Evolutionary conservation across 1,140 invertebrate genomes (phyloP).

Genomic region (Probaryconus sp.): DNA sequence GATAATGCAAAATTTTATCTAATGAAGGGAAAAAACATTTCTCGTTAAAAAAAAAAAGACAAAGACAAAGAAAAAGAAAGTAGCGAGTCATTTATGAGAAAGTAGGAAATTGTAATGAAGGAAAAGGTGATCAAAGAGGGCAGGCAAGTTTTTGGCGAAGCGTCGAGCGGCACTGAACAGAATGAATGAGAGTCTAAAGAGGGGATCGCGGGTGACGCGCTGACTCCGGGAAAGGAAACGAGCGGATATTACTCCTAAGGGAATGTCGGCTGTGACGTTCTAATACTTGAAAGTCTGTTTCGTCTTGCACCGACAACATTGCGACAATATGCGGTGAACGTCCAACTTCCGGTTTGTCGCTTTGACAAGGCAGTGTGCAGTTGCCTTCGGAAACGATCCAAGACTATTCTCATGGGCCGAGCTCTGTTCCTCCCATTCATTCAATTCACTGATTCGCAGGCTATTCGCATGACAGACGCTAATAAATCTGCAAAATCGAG

Average conservation of each 20-base stretch:
- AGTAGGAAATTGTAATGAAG: conserved; percentile 4
- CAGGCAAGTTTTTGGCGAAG: background rate
- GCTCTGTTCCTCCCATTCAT: conserved; percentile 19
- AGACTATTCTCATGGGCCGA: conserved; percentile 39
- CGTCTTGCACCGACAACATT: conserved; percentile 16
- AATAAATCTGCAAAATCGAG: conserved; percentile 33
- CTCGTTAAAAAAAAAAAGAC: background rate
- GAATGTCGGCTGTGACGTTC: conserved; percentile 31
- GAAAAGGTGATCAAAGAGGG: conserved; percentile 3
- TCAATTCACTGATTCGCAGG: conserved; percentile 28
- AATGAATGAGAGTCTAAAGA: conserved; percentile 30
- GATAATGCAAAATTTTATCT: conserved; percentile 9
- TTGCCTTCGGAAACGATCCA: conserved; percentile 37
- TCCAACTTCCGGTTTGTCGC: conserved; percentile 43
- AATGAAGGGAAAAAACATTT: conserved; percentile 21
- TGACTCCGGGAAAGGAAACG: conserved; percentile 28
- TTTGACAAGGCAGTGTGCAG: conserved; percentile 25
- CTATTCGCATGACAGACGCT: conserved; percentile 21
- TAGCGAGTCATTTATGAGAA: background rate
- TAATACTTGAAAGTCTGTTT: conserved; percentile 48
- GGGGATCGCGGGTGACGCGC: conserved; percentile 10
- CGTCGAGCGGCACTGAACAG: background rate
- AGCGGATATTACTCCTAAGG: conserved; percentile 35
- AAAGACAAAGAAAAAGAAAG: too few relatives aligned
- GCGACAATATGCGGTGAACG: conserved; percentile 21